A percentile compares a stretch with the other conserved stretches of the same genome.
phyloP scores from a whole-genome alignment of 2,888 invertebrate genomes.

The Gibbula magus region DNA sequence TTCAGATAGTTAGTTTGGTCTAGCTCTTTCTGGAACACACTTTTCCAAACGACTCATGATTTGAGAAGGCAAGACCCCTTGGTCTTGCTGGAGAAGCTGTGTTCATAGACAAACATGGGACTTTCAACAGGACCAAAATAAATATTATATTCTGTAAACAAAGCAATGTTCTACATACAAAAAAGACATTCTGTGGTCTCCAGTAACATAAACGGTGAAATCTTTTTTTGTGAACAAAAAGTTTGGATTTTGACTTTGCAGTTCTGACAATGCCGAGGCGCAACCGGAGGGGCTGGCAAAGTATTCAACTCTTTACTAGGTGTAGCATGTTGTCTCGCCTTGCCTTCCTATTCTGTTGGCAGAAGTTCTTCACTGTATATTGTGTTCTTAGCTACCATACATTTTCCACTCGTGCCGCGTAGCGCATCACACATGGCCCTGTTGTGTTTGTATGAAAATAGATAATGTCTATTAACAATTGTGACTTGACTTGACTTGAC shows the following conservation, averaged over 20 bases:
- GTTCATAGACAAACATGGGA: no score
- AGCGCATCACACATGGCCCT: not conserved
- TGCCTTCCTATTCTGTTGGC: constrained; percentile 14
- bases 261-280: constrained; percentile 49
- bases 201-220: no score
- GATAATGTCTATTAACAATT: not conserved
- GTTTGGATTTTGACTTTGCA: constrained; percentile 39
- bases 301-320: constrained; percentile 36
- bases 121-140: no score
- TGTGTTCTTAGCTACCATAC: not conserved
- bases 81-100: no score
- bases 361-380: not conserved
- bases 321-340: not conserved
- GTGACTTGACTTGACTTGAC: not conserved
- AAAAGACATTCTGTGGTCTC: no score
- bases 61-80: no score
- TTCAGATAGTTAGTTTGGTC: no score
- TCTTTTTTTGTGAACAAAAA: no score
- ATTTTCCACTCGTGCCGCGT: not conserved
- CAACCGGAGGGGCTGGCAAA: constrained; percentile 49
- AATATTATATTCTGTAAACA: no score
- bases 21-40: no score
- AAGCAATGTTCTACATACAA: no score
- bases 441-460: not conserved
- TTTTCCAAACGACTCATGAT: no score